Evolutionary conservation across 2,797 vertebrate species (phyloP).

Genomic region (Poliocrania exsul): DNA sequence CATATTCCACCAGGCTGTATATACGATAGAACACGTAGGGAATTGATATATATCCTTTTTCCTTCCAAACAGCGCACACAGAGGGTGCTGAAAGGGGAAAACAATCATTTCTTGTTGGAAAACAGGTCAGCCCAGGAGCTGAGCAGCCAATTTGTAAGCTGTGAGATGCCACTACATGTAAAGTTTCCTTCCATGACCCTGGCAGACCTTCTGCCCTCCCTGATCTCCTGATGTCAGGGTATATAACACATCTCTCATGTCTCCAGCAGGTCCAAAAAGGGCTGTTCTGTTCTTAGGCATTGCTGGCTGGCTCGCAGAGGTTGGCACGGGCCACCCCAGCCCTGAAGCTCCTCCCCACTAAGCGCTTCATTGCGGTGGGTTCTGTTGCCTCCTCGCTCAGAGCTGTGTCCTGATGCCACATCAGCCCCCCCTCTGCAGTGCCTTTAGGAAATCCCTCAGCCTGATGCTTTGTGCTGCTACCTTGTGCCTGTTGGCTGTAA

Average conservation of each 20-base stretch:
- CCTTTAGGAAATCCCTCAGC: not conserved
- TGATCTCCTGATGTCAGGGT: not conserved
- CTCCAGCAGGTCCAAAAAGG: not conserved
- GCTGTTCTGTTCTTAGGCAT: not conserved
- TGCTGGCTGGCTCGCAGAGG: not conserved
- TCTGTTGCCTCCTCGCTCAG: rapidly evolving
- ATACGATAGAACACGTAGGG: not conserved
- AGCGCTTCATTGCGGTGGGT: not conserved
- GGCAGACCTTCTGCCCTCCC: not conserved
- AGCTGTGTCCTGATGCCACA: not conserved
- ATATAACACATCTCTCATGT: not conserved
- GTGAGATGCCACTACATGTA: not conserved
- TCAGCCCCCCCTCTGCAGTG: not conserved
- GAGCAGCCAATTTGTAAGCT: slow-evolving; percentile 7
- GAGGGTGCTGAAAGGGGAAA: not conserved
- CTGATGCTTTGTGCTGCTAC: slow-evolving; percentile 8
- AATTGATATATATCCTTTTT: not conserved
- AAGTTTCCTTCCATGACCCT: not conserved
- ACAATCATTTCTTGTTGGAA: not conserved
- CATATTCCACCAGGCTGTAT: not conserved
- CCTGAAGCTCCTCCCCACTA: not conserved
- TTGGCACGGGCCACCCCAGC: not conserved
- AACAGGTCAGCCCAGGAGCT: not conserved
- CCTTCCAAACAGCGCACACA: not conserved
- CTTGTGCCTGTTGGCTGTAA: slow-evolving; percentile 8